Conservation (phyloP, 2,797 vertebrate species). For the Chelon auratus region DNA sequence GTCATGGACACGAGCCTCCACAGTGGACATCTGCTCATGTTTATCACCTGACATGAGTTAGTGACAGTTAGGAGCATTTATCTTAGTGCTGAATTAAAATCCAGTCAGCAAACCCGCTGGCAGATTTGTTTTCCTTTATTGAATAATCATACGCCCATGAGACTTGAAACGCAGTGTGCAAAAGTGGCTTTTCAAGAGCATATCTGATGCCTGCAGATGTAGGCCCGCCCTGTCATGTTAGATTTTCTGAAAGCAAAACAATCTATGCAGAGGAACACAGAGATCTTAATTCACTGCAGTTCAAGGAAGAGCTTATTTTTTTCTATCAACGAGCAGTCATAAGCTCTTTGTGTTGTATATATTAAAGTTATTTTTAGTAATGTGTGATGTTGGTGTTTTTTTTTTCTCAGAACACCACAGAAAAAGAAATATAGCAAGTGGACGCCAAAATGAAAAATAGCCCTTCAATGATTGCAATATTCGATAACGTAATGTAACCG, state of each 20-base stretch:
- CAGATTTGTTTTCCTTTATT: slow-evolving; percentile 16
- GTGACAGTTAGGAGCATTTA: slow-evolving; percentile 1
- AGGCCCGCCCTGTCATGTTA: slow-evolving; percentile 17
- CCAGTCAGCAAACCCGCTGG: neutral
- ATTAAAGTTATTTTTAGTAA: slow-evolving; percentile 12
- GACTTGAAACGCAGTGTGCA: slow-evolving; percentile 20
- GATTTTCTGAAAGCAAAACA: slow-evolving; percentile 32
- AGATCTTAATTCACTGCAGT: slow-evolving; percentile 26
- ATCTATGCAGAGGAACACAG: slow-evolving; percentile 20
- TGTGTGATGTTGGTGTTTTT: neutral
- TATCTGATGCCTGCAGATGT: slow-evolving; percentile 32
- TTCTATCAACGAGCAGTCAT: neutral
- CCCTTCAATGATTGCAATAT: neutral
- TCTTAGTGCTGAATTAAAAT: slow-evolving; percentile 13
- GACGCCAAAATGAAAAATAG: slow-evolving; percentile 7
- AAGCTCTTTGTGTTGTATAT: slow-evolving; percentile 14
- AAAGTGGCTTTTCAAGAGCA: slow-evolving; percentile 37
- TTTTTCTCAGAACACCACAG: neutral
- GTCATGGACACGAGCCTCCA: no score
- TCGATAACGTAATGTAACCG: neutral
- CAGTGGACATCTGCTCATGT: no score
- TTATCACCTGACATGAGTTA: neutral
- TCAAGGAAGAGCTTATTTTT: slow-evolving; percentile 20
- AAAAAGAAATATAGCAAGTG: neutral
- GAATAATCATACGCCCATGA: slow-evolving; percentile 19